Conservation (phyloP, 1,140 invertebrate species). For the Thalassaphorura encarpata region DNA sequence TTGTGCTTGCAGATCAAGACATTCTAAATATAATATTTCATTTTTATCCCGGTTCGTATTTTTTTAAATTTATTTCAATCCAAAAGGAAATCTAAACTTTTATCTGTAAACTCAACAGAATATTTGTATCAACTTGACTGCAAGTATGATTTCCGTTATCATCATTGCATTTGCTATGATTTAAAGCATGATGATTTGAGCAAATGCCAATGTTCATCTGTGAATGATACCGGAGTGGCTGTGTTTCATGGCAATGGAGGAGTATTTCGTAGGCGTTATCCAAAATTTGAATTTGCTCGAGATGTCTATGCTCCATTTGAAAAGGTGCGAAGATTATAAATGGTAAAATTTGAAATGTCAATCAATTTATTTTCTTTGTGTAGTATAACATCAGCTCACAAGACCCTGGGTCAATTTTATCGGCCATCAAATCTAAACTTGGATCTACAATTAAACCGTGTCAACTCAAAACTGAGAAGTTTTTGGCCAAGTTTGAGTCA, state of each 20-base stretch:
- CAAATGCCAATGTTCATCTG: conserved; percentile 66
- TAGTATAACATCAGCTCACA: too few species aligned
- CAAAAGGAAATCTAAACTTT: not conserved
- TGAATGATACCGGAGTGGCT: conserved; percentile 61
- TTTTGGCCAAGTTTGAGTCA: too few species aligned
- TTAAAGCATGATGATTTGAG: conserved; percentile 55
- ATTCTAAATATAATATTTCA: conserved; percentile 94
- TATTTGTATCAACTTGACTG: conserved; percentile 2
- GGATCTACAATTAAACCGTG: too few species aligned
- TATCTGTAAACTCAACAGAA: not conserved
- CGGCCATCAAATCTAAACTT: too few species aligned
- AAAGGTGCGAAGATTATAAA: not conserved
- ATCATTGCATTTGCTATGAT: conserved; percentile 10
- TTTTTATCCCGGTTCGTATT: conserved; percentile 58
- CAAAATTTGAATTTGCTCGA: too few species aligned
- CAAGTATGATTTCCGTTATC: conserved; percentile 1
- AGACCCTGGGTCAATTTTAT: too few species aligned
- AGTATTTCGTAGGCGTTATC: conserved; percentile 60
- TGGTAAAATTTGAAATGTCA: too few species aligned
- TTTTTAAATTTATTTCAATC: too few species aligned
- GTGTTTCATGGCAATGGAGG: conserved; percentile 79
- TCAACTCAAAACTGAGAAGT: too few species aligned
- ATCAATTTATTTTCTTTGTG: too few species aligned
- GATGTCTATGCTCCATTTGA: not conserved
- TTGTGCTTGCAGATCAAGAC: conserved; percentile 89